Base-by-base conservation (phyloP, 92 coral and sea anemone genomes). In the Bergia puertoricense region DNA sequence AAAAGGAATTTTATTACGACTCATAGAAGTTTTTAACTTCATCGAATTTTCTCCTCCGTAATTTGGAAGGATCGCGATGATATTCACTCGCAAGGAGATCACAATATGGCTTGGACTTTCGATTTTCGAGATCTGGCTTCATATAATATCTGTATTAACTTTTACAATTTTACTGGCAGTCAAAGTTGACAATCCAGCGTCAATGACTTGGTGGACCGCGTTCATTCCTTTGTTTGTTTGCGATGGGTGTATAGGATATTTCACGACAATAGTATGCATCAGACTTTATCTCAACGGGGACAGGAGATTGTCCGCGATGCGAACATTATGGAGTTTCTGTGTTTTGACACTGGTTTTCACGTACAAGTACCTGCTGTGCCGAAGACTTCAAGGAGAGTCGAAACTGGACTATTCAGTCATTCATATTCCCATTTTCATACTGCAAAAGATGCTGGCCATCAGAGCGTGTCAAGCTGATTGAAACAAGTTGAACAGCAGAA, bases 191-290 rank as follows among this genome's bases (percentile, higher is more conserved):
- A 92, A 81, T 30, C 91, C 82, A 67, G 77, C 86, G 40, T 74
- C 91, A 0, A 86, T 93, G 93, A 92, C 96, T 37, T 97, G 99
- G 99, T 97, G 99, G 99, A 86, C 91, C 15, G 98, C 96, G 10
- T 97, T 97, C 82, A 92, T 94, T 38, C 99, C 99, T 8, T 90
- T 97, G 87, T 97, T 94, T 85, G 92, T 86, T 74, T 97, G 98
- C 84, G 99, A 97, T 81, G 99, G 99, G 10, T 97, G 99, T 83
- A 91, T 93, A 71, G 97, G 95, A 16, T 97, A 97, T 89, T 97
- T 97, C 82, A 91, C 95, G 14, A 92, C 98, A 44, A 97, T 97
- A 48, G 99, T 97, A 69, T 95, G 95, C 79, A 92, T 97, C 54
- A 96, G 99, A 91, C 96, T 97, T 51, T 86, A 90, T 45, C 80